Evolutionary conservation across 1,140 invertebrate species (phyloP), one percentile per base, ranked within the genome.

Genomic region (Drosophila nebulosa): DNA sequence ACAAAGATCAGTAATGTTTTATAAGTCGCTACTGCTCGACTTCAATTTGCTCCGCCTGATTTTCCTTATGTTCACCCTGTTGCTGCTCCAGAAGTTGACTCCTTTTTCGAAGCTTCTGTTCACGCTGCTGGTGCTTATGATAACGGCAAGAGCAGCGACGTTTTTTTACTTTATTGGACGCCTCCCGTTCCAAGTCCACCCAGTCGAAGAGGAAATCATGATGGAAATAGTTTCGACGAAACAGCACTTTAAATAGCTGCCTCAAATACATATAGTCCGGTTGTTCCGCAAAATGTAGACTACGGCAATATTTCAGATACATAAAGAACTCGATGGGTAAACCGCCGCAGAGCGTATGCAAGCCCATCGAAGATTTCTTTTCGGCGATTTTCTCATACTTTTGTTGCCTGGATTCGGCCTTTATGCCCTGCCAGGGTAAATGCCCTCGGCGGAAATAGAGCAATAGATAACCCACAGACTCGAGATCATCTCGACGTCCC

Each of bases 361-460:
- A 95, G 18, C 96, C 95, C 10, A 97, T 96, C 4, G 96, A 96
- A 95, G 97, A 97, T 93, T 98, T 98, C 92, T 97, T 97, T 92
- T 98, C 97, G 92, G 96, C 97, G 77, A 98, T 98, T 92, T 96
- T 97, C 91, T 98, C 97, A 92, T 98, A 98, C 89, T 98, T 98
- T 86, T 98, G 97, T 85, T 96, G 96, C 91, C 97, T 97, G 3
- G 96, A 97, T 18, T 95, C 96, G 30, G 97, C 97, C 91, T 96
- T 96, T 3, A 97, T 93, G 52, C 96, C 97, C 92, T 97, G 97
- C 97, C 97, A 98, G 4, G 97, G 97, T 64, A 98, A 93, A 78
- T 94, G 95, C 39, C 97, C 97, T 56, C 96, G 93, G 91, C 95
- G 95, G 91, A 98, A 98, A 92, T 98, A 98, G 96, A 98, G 97